Evolutionary conservation across 1,140 invertebrate genomes (phyloP), one percentile per base, ranked within the genome.

Genomic region (Calosoma granatense): DNA sequence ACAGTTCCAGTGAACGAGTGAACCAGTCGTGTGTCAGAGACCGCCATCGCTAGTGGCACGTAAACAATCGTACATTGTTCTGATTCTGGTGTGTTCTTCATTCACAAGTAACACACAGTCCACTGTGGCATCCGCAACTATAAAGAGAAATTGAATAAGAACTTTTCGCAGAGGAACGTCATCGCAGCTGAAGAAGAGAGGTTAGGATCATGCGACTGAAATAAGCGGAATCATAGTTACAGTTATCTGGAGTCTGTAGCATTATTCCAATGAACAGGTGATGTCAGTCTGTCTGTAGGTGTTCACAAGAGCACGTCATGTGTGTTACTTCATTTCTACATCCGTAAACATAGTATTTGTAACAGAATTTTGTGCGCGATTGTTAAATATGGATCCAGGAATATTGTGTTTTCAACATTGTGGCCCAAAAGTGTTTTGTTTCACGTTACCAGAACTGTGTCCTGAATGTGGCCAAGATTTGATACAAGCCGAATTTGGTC

Each of bases 391-490:
- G 70, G 86, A 88, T 81, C 84, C 85, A 60, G 86, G 86, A 61
- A 87, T 90, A 68, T 74, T 88, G 65, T 90, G 87, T 75, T 87
- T 87, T 74, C 83, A 88, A 74, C 88, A 91, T 75, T 90, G 87
- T 73, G 80, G 80, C 47, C 77, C 81, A 54, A 87, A 88, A 78
- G 79, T 89, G 58, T 88, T 89, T 75, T 87, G 84, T 70, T 86
- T 88, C 64, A 71, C 75, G 56, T 75, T 90, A 60, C 85, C 86
- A 6, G 77, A 82, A 66, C 68, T 71, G 61, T 91, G 88, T 67
- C 83, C 84, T 57, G 77, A 83, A 58, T 91, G 87, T 72, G 72
- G 78, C 61, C 74, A 73, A 53, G 76, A 80, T 70, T 72, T 88
- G 47, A 69, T 75, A 47, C 70, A 70, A 63, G 76, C 79, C 51